Evolutionary conservation across 2,797 vertebrate genomes (phyloP), one percentile per base, ranked within the genome.

Genomic region (Oreortyx pictus): DNA sequence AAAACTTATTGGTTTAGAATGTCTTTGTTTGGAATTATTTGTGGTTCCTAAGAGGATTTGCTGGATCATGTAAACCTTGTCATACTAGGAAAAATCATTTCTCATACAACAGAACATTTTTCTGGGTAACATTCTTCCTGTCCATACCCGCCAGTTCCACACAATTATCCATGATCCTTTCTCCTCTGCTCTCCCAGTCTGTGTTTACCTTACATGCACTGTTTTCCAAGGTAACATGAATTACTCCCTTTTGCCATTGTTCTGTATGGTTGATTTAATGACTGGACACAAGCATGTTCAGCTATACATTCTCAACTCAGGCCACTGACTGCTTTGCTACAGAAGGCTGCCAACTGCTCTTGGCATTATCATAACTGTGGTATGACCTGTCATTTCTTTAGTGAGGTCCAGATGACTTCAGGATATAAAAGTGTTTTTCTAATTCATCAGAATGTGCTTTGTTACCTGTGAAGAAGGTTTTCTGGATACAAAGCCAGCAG

Each of bases 381-480:
- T 62, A 92, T 8, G 6, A 37, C 77, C 89, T 87, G 75, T 77
- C 66, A 56, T 72, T 93, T 89, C n/a, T 80, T 68, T 87, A 29
- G 35, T 33, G 33, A 75, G 27, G 37, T 94, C 82, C 86, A 90
- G 52, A 82, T 95, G 41, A 82, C 41, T 87, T 87, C 72, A 90
- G 75, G 72, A 68, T 27, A 87, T 71, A 92, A 94, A 93, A 89
- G 88, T 62, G 6, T 11, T 82, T 94, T 92, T 77, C 78, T 82
- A 82, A 41, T 14, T 90, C 68, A 77, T 43, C 44, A 57, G 49
- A 24, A 7, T 67, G 76, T 57, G 65, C 49, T 90, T 80, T 90
- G 44, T 46, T 95, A 54, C 72, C 82, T 85, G 41, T n/a, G 39
- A 94, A 87, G 68, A 86, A 41, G 29, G 74, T 87, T 78, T 59